Evolutionary conservation across 2,797 vertebrate genomes (phyloP).

Genomic region (Eutrigla gurnardus): DNA sequence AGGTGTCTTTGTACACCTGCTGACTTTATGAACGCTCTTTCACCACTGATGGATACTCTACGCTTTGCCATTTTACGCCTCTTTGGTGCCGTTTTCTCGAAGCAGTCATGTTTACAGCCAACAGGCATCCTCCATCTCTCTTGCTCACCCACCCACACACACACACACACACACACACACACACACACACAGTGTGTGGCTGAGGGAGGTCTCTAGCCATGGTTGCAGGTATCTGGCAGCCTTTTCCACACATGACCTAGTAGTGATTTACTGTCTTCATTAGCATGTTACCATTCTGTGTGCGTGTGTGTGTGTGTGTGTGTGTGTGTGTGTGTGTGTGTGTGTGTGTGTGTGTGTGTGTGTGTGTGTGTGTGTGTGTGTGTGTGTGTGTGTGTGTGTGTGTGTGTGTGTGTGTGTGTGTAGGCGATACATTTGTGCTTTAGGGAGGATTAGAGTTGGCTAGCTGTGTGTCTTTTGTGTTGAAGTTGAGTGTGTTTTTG

Average conservation of each 20-base stretch:
- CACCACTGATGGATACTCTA: constrained; percentile 15
- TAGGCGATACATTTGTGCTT: constrained; percentile 68
- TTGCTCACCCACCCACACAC: constrained; percentile 55
- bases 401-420: constrained; percentile 53
- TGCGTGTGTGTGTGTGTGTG: constrained; percentile 31
- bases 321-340: constrained; percentile 37
- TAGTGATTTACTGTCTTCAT: constrained; percentile 85
- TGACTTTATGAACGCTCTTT: background rate
- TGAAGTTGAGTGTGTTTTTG: constrained; percentile 54
- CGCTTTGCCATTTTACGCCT: constrained; percentile 39
- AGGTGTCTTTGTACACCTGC: background rate
- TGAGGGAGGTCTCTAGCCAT: constrained; percentile 78
- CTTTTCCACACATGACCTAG: constrained; percentile 84
- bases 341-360: constrained; percentile 56
- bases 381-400: constrained; percentile 35
- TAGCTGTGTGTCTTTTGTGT: constrained; percentile 61
- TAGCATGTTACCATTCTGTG: constrained; percentile 70
- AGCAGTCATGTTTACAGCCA: constrained; percentile 67
- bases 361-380: constrained; percentile 38
- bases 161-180: constrained; percentile 42
- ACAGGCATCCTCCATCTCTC: constrained; percentile 70
- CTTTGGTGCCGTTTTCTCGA: constrained; percentile 39
- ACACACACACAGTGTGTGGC: constrained; percentile 55
- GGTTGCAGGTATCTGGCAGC: constrained; percentile 83
- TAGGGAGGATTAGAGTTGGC: constrained; percentile 66